Conservation (phyloP, 2,888 invertebrate species). For the Balanococcus diminutus region DNA sequence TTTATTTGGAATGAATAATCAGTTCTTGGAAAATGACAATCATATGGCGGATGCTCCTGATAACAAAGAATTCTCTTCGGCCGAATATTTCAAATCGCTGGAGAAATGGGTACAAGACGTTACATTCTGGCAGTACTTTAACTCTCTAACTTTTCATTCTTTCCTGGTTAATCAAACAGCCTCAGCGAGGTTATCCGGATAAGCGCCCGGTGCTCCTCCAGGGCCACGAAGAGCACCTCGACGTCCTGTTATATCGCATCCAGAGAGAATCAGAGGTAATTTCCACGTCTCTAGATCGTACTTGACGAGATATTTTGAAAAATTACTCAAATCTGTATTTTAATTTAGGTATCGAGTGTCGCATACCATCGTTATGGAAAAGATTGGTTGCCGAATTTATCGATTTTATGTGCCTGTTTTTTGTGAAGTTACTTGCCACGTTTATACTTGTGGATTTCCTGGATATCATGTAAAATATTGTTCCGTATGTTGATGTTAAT, state of each 20-base stretch:
- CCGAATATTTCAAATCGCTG: slow-evolving; percentile 71
- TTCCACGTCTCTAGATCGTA: background rate
- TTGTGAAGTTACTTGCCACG: slow-evolving; percentile 81
- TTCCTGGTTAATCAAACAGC: slow-evolving; percentile 46
- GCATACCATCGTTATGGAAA: slow-evolving; percentile 85
- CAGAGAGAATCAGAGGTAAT: background rate
- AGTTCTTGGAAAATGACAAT: background rate
- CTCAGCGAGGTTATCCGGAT: background rate
- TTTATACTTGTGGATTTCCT: slow-evolving; percentile 82
- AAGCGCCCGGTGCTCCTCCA: background rate
- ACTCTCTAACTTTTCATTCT: slow-evolving; percentile 40
- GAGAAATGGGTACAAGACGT: slow-evolving; percentile 74
- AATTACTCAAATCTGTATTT: background rate
- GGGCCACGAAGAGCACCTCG: background rate
- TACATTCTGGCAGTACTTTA: slow-evolving; percentile 69
- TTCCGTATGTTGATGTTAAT: too few relatives aligned
- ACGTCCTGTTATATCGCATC: background rate
- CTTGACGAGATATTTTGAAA: too few relatives aligned
- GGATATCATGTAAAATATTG: slow-evolving; percentile 66
- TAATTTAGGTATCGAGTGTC: slow-evolving; percentile 46
- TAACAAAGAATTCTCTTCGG: slow-evolving; percentile 40
- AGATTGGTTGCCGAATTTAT: slow-evolving; percentile 84
- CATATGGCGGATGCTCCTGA: background rate
- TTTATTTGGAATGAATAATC: background rate
- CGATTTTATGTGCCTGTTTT: slow-evolving; percentile 82